Conservation (phyloP, 2,888 invertebrate genomes). For the Mechanitis mazaeus region DNA sequence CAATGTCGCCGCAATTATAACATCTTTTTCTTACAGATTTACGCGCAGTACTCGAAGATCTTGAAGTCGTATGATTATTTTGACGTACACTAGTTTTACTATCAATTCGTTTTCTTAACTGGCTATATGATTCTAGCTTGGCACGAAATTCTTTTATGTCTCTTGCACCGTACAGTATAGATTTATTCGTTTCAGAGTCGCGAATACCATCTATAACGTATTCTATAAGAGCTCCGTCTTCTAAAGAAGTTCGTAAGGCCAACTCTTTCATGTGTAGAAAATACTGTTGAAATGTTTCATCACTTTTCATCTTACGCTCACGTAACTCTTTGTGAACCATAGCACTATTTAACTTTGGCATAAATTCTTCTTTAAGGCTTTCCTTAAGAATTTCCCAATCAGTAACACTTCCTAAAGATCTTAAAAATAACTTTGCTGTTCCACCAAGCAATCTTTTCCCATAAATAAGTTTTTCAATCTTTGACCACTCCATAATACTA, state of each 20-base stretch:
- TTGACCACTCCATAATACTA: conserved; percentile 7
- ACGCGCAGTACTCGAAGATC: too few species aligned
- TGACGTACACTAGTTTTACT: too few species aligned
- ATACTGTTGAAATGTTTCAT: too few species aligned
- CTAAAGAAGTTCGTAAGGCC: conserved; percentile 37
- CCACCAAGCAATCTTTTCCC: too few species aligned
- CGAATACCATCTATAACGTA: conserved; percentile 48
- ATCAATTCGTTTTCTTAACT: conserved; percentile 14
- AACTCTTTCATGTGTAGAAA: too few species aligned
- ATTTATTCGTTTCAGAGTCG: conserved; percentile 32
- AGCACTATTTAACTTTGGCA: conserved; percentile 12
- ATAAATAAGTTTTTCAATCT: too few species aligned
- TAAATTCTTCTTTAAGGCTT: conserved; percentile 15
- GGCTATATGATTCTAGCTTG: conserved; percentile 24
- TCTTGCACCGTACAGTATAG: conserved; percentile 29
- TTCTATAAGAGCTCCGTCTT: conserved; percentile 42
- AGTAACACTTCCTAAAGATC: conserved; percentile 7
- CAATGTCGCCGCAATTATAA: too few species aligned
- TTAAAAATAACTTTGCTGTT: background rate
- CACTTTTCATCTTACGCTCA: conserved; percentile 41
- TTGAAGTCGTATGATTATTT: too few species aligned
- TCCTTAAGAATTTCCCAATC: background rate
- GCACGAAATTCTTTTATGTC: conserved; percentile 29
- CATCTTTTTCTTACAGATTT: too few species aligned
- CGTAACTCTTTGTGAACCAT: conserved; percentile 23